phyloP scores from a whole-genome alignment of 2,888 invertebrate species.

The Brachyptera risi region DNA sequence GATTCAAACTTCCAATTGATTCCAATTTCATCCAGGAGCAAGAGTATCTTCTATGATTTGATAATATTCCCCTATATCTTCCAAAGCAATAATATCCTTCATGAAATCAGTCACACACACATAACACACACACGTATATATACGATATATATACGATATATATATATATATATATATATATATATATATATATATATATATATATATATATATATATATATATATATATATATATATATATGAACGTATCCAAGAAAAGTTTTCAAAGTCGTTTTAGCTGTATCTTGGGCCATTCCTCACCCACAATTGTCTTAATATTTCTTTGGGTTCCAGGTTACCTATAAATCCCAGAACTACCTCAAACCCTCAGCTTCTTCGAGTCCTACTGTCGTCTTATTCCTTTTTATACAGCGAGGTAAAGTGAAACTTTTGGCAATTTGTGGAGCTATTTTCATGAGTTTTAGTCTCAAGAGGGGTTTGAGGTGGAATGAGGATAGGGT shows the following conservation, averaged over 20 bases:
- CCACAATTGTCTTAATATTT: constrained; percentile 42
- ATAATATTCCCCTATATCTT: neutral
- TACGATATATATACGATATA: too few species aligned
- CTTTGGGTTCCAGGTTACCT: constrained; percentile 39
- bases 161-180: too few species aligned
- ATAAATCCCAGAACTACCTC: constrained; percentile 39
- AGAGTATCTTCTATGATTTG: neutral
- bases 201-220: too few species aligned
- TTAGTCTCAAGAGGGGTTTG: constrained; percentile 29
- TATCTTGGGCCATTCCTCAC: constrained; percentile 19
- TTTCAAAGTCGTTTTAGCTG: constrained; percentile 15
- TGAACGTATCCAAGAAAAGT: neutral
- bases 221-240: too few species aligned
- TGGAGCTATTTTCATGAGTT: constrained; percentile 39
- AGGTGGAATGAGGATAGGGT: constrained; percentile 15
- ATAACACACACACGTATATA: too few species aligned
- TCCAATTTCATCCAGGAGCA: neutral
- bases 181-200: too few species aligned
- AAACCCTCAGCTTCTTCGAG: constrained; percentile 17
- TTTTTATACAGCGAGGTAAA: constrained; percentile 36
- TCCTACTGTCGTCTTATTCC: constrained; percentile 21
- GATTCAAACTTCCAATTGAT: neutral
- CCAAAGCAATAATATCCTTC: neutral
- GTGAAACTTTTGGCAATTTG: constrained; percentile 44
- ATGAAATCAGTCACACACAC: constrained; percentile 2